Evolutionary conservation across 1,140 invertebrate species (phyloP), one percentile per base, ranked within the genome.

Genomic region (Euura saliciscinereae): DNA sequence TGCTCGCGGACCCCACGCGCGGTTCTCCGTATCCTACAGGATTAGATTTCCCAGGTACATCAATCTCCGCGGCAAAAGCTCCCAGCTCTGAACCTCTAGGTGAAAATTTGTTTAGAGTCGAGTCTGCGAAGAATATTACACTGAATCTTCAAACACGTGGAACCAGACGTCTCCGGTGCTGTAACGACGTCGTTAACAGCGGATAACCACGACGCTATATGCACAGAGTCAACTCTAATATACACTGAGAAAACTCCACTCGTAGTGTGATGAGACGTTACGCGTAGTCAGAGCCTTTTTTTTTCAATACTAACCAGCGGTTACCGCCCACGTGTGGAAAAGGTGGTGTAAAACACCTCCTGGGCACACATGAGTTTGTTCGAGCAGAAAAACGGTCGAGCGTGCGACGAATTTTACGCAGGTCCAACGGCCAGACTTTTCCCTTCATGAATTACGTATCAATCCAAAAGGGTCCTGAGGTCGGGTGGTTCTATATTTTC

Each of bases 141-240:
- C 45, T 28, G 28, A 28, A 72, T 75, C 66, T 70, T 72, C 66
- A 69, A 51, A 51, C 68, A 51, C n/a, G 45, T 51, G 45, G 11
- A 45, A 65, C 65, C 51, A 73, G 44, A 65, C 71, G 77, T 73
- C 74, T 79, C 69, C 72, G 73, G 74, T 70, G 71, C 66, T 71
- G 46, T 79, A 79, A 79, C 78, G 78, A 79, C 78, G 72, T 79
- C 73, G 77, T 80, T 80, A 78, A 28, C 28, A 28, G 28, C 73
- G 72, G 13, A 64, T 64, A 64, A 10, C 13, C 59, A 28, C 28
- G 28, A 28, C 28, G 28, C 28, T 28, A 28, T 28, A 28, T 28
- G 28, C 28, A 28, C 28, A 28, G 59, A 64, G 59, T 13, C 13
- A 10, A 13, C 59, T 64, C 8, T 28, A 28, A 28, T 28, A 28